Evolutionary conservation across 2,888 invertebrate species (phyloP), one percentile per base, ranked within the genome.

Genomic region (Patella depressa): DNA sequence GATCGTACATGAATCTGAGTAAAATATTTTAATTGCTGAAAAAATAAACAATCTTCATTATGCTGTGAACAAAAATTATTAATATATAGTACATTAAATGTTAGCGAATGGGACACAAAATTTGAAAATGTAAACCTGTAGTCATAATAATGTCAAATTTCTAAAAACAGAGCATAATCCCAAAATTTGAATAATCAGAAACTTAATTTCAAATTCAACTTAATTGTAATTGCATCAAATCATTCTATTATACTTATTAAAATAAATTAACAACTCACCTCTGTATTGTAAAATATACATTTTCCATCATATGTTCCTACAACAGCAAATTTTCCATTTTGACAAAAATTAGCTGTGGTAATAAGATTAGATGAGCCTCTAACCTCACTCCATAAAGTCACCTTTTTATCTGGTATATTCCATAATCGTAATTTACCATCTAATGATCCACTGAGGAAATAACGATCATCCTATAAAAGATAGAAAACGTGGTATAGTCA

Each of bases 381-480:
- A n/a, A 88, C 87, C 93, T 98, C 98, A 92, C 97, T 98, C 98
- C 98, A 99, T 11, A 98, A 95, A 0, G 98, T 97, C 11, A 99
- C 98, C 92, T 98, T 98, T 91, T 99, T 99, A 91, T 99, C 99
- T 0, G 99, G 98, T 89, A 99, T 99, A 92, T 99, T 98, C 99
- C 99, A 99, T 11, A 99, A 93, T n/a, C 99, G 93, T 74, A 99
- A 93, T 92, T 99, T 99, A 2, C 99, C 99, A 92, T 99, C 99
- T 72, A 99, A 93, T 29, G 98, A 98, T 19, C 99, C 99, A 79
- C 98, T 98, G 57, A 99, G 93, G 92, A 99, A 99, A 92, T 98
- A 94, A n/a, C 94, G 90, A 87, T 94, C 94, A 90, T 94, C 94
- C 93, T 93, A 84, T 17, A 87, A 85, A 79, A 75, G 77, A 65